These are phyloP conservation scores for Motacilla tschutschensis DNA, from an alignment of 2,113 vertebrate genomes.

Conservation along the genomic window DNA sequence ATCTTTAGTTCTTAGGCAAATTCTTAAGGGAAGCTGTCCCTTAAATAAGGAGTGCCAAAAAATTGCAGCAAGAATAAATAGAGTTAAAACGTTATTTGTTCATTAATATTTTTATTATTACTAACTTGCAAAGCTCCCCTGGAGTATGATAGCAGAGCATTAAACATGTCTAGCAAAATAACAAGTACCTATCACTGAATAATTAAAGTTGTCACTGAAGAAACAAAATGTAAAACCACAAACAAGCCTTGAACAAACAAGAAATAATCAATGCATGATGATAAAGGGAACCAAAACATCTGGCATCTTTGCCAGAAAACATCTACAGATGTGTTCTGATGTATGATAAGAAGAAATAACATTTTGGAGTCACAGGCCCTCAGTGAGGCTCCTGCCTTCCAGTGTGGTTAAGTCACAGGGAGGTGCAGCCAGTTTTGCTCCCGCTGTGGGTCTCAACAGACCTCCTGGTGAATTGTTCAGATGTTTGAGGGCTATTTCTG, in stretches of 20 bases:
- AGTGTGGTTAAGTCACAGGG: conserved; percentile 3
- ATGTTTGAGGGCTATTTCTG: neutral
- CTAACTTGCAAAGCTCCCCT: neutral
- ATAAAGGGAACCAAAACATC: conserved; percentile 53
- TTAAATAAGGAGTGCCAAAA: neutral
- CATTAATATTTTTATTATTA: neutral
- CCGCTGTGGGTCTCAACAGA: neutral
- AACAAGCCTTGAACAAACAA: conserved; percentile 36
- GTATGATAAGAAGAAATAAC: conserved; percentile 61
- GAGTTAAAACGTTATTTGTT: neutral
- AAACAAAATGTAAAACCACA: conserved; percentile 20
- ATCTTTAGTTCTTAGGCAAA: neutral
- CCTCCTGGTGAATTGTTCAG: neutral
- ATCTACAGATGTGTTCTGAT: conserved; percentile 56
- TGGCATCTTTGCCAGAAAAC: conserved; percentile 16
- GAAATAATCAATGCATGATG: conserved; percentile 24
- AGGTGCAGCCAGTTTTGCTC: neutral
- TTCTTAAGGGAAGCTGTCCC: neutral
- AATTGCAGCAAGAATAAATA: neutral
- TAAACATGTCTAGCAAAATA: neutral
- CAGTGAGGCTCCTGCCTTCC: conserved; percentile 21
- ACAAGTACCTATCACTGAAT: neutral
- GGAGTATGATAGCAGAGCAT: neutral
- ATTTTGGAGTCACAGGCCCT: neutral
- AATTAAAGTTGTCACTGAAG: neutral